phyloP scores from a whole-genome alignment of 2,888 invertebrate genomes.

The Tryphoninae sp. region DNA sequence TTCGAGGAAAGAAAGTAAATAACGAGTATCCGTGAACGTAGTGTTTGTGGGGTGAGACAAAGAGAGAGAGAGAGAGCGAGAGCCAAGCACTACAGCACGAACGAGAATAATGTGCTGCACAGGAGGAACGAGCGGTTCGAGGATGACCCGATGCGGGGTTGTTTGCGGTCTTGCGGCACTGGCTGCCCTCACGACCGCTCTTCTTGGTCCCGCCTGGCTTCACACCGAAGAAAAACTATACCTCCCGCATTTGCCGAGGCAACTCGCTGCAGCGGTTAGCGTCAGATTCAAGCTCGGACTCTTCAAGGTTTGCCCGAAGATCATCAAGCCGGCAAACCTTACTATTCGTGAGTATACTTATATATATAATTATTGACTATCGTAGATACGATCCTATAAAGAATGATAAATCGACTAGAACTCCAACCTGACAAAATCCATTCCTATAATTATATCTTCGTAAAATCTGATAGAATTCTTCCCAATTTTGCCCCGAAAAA shows the following conservation, averaged over 20 bases:
- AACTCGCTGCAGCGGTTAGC: slow-evolving; percentile 72
- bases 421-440: not conserved
- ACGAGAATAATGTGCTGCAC: slow-evolving; percentile 76
- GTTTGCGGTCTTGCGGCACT: slow-evolving; percentile 79
- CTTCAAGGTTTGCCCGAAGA: slow-evolving; percentile 78
- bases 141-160: slow-evolving; percentile 79
- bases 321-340: slow-evolving; percentile 77
- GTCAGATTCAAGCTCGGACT: slow-evolving; percentile 79
- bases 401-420: not conserved
- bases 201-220: slow-evolving; percentile 80
- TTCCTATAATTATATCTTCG: not conserved
- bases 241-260: slow-evolving; percentile 73
- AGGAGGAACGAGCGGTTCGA: slow-evolving; percentile 75
- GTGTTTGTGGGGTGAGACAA: slow-evolving; percentile 2
- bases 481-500: not conserved
- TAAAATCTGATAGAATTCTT: not conserved
- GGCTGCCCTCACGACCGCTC: slow-evolving; percentile 77
- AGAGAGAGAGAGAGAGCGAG: slow-evolving; percentile 27
- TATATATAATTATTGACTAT: slow-evolving; percentile 4
- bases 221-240: slow-evolving; percentile 78
- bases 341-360: slow-evolving; percentile 75
- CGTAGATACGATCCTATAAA: not conserved
- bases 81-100: slow-evolving; percentile 23
- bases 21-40: not conserved
- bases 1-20: slow-evolving; percentile 18